phyloP scores from a whole-genome alignment of 2,113 vertebrate genomes.

The Hepsetus odoe region DNA sequence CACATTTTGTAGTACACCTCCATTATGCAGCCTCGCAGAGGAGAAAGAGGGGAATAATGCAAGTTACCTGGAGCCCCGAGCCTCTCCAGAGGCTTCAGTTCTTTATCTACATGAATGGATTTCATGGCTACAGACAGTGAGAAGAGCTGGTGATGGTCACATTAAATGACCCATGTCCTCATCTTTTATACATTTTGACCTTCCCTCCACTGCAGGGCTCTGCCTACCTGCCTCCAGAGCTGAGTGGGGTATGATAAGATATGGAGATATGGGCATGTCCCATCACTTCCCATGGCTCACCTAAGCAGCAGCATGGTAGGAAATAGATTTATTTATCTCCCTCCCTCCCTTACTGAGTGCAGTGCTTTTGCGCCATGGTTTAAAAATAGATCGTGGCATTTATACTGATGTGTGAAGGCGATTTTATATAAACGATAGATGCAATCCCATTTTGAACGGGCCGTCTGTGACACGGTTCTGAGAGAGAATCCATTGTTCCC shows the following conservation, averaged over 20 bases:
- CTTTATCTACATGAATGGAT: constrained; percentile 50
- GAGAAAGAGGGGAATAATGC: constrained; percentile 2
- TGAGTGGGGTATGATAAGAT: constrained; percentile 48
- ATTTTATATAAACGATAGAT: background rate
- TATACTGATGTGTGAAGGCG: constrained; percentile 16
- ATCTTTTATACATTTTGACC: constrained; percentile 54
- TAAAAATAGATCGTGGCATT: constrained; percentile 42
- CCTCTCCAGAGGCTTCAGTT: constrained; percentile 39
- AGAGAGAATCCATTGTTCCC: background rate
- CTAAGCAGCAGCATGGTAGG: constrained; percentile 21
- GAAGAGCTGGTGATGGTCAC: constrained; percentile 28
- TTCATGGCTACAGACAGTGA: constrained; percentile 36
- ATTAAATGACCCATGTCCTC: constrained; percentile 50
- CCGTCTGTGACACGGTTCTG: background rate
- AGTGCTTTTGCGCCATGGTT: background rate
- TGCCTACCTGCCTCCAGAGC: constrained; percentile 32
- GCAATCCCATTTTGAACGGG: background rate
- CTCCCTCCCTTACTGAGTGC: constrained; percentile 2
- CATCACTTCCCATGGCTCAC: constrained; percentile 11
- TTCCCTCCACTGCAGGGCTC: constrained; percentile 22
- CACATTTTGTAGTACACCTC: constrained; percentile 6
- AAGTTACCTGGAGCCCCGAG: background rate
- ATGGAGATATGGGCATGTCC: constrained; percentile 42
- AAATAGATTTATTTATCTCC: constrained; percentile 34
- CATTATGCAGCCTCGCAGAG: constrained; percentile 11